Evolutionary conservation across 2,797 vertebrate genomes (phyloP), one percentile per base, ranked within the genome.

Genomic region (Leptodon cayanensis): DNA sequence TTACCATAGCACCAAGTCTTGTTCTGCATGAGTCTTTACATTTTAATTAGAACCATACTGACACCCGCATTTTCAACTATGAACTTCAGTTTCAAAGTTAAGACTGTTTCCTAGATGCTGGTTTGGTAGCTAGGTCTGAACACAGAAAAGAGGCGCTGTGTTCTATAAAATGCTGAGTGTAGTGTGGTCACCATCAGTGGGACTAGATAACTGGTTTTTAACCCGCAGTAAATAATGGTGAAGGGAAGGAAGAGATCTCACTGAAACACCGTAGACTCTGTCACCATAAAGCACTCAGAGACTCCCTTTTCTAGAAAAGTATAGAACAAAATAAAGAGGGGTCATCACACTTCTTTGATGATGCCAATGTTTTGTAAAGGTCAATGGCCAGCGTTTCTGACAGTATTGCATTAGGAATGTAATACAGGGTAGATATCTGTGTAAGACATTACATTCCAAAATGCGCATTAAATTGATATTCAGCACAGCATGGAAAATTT

Each of bases 31-130:
- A 97, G 61, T 72, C 92, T 94, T 95, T 93, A 84, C 59, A n/a
- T 96, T 97, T 96, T 95, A 94, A 96, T 95, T 97, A 97, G 96
- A 97, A 87, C 85, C 89, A 94, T 42, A 96, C 82, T 88, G 78
- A 96, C 91, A 96, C 96, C 95, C 93, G 8, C 89, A 76, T 95
- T 95, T 93, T 70, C 70, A 87, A 72, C 62, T 85, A 59, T 93
- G 92, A 96, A 96, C 83, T 93, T 96, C 91, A 87, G 19, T 71
- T 78, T 72, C 52, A 88, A 85, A 89, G 86, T 87, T 69, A 79
- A 73, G 89, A 87, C 73, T 73, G 14, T 54, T 89, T 95, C 55
- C 44, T 84, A 67, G 70, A 29, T 25, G 42, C 13, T 85, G 40
- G 37, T 63, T 82, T 85, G 83, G 35, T 13, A 76, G 57, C 44